Evolutionary conservation across 2,113 vertebrate genomes (phyloP), one percentile per base, ranked within the genome.

Genomic region (Brachyhypopomus gauderio): DNA sequence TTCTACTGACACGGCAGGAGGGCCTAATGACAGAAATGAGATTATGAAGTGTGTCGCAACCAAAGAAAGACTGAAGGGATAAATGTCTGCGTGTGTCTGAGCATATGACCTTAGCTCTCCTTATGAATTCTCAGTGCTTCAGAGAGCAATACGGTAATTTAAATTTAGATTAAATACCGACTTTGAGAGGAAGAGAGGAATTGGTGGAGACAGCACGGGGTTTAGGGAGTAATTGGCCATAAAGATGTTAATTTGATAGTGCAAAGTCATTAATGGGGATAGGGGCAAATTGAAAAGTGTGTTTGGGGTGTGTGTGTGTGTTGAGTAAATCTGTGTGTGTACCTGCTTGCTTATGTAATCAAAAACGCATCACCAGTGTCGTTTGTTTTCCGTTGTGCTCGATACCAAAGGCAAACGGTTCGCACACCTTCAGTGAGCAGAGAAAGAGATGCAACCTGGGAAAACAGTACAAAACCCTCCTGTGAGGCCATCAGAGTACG

Each of bases 211-310:
- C 38, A 63, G 27, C 3, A 27, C 58, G 8, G 63, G 27, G 27
- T 34, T 66, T 66, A 12, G 63, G 27, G 63, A n/a, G 63, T 66
- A 66, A 66, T 66, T 66, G 70, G 70, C 62, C 59, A 23, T 64
- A 64, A 80, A 80, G 58, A 73, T 80, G 78, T 34, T 80, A 64
- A 80, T 80, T 80, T 73, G 59, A 80, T 72, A 55, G n/a, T 17
- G 59, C 45, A 19, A 73, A 63, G 70, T 64, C 17, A 63, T 64
- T 80, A 72, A 80, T 72, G 30, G 45, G 60, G 78, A 62, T 19
- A 2, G 34, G 67, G 41, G 27, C 16, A 66, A 66, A 66, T 66
- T 66, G 63, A 66, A 66, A 34, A 34, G 63, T 20, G 27, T 66
- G 27, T 66, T 34, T 5, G n/a, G n/a, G n/a, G n/a, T 34, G 1